Conservation (phyloP, 1,140 invertebrate genomes). For the Eriosoma lanigerum region DNA sequence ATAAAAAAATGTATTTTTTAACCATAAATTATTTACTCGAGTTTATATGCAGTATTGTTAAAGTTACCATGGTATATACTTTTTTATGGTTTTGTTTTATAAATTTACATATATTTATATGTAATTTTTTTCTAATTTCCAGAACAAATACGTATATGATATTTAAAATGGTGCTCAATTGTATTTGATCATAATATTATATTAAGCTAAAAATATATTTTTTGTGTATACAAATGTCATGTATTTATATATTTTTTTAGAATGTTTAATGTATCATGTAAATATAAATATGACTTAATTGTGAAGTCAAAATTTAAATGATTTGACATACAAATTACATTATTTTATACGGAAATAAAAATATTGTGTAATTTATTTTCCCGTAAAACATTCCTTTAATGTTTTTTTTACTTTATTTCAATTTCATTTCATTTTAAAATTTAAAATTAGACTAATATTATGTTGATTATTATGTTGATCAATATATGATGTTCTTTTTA, state of each 20-base stretch:
- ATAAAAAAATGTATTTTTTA: not conserved
- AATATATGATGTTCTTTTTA: too few species aligned
- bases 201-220: constrained; percentile 37
- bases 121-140: not conserved
- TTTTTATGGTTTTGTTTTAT: constrained; percentile 25
- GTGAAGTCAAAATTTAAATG: constrained; percentile 42
- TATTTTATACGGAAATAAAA: not conserved
- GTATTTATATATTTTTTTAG: constrained; percentile 13
- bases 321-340: not conserved
- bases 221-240: not conserved
- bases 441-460: too few species aligned
- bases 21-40: constrained; percentile 18
- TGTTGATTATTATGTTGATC: not conserved
- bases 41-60: constrained; percentile 30
- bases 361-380: not conserved
- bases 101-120: constrained; percentile 4
- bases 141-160: constrained; percentile 12
- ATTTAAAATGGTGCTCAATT: constrained; percentile 36
- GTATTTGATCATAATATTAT: constrained; percentile 30
- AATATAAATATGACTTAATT: constrained; percentile 2
- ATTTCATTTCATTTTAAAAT: not conserved
- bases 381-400: too few species aligned
- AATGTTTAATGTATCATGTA: constrained; percentile 1
- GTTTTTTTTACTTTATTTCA: not conserved
- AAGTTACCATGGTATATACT: constrained; percentile 47